Percentiles rank a stretch among this genome's conserved stretches.
Conservation (phyloP, 2,113 vertebrate genomes). For the Pycnonotus jocosus region DNA sequence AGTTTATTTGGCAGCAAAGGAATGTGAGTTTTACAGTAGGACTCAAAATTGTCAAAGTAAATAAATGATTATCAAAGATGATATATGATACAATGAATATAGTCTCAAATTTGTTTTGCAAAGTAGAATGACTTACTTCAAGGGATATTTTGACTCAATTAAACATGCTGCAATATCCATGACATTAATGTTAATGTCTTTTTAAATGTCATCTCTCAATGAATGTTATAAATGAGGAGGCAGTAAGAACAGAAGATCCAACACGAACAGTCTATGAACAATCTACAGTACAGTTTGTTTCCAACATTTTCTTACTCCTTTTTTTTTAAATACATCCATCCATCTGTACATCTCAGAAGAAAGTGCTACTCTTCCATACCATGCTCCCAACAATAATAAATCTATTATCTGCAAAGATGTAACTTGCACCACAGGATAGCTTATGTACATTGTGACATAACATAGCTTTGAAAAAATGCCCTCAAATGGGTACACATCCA, state of each 20-base stretch:
- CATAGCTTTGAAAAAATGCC: not conserved
- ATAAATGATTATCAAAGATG: not conserved
- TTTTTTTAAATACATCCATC: not conserved
- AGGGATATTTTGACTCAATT: not conserved
- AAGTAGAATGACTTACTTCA: not conserved
- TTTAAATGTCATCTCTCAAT: conserved; percentile 4
- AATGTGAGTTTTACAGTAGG: not conserved
- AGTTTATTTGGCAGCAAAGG: not conserved
- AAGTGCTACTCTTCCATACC: not conserved
- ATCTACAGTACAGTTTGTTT: not conserved
- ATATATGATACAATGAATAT: not conserved
- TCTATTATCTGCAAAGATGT: not conserved
- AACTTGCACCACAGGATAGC: not conserved
- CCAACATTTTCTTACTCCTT: not conserved
- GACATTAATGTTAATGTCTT: not conserved
- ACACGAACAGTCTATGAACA: not conserved
- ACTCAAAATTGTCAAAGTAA: not conserved
- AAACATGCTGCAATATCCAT: not conserved
- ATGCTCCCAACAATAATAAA: not conserved
- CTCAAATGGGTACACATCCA: not conserved
- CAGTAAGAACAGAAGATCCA: not conserved
- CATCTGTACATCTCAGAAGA: not conserved
- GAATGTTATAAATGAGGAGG: not conserved
- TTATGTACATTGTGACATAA: not conserved
- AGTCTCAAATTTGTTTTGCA: not conserved